phyloP scores from a whole-genome alignment of 2,888 invertebrate species.

The Embidobia sp. region DNA sequence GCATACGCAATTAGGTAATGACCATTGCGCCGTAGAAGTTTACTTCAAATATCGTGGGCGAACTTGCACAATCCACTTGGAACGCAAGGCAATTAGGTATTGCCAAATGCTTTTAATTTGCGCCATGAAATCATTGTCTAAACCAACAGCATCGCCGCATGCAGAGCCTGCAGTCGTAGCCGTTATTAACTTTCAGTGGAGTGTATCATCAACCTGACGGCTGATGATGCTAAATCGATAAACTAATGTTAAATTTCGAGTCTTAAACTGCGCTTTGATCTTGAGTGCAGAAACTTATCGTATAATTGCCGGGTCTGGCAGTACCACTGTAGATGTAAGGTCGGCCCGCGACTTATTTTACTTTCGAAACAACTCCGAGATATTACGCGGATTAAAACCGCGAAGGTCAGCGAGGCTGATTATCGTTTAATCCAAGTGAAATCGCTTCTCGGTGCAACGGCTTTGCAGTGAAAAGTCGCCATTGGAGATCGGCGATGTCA shows the following conservation, averaged over 20 bases:
- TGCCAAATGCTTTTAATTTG: constrained; percentile 17
- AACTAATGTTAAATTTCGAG: no score
- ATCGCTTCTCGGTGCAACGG: constrained; percentile 56
- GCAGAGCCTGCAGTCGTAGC: no score
- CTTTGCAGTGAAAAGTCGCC: constrained; percentile 53
- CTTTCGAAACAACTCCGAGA: constrained; percentile 59
- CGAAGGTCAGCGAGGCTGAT: constrained; percentile 61
- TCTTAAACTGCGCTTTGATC: no score
- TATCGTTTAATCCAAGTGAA: constrained; percentile 63
- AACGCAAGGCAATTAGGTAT: constrained; percentile 4
- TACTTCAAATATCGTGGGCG: constrained; percentile 25
- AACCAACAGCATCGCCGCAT: constrained; percentile 3
- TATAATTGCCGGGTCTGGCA: no score
- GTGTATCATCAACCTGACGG: no score
- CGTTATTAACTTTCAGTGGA: no score
- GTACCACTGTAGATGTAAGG: constrained; percentile 22
- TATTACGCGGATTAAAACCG: constrained; percentile 63
- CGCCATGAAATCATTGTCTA: neutral
- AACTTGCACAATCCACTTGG: constrained; percentile 9
- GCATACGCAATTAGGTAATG: constrained; percentile 37
- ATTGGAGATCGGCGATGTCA: constrained; percentile 46
- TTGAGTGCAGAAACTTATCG: no score
- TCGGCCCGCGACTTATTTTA: constrained; percentile 50
- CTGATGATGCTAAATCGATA: no score
- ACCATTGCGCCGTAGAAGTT: constrained; percentile 16